phyloP scores from a whole-genome alignment of 2,797 vertebrate species.

The Microhierax caerulescens region DNA sequence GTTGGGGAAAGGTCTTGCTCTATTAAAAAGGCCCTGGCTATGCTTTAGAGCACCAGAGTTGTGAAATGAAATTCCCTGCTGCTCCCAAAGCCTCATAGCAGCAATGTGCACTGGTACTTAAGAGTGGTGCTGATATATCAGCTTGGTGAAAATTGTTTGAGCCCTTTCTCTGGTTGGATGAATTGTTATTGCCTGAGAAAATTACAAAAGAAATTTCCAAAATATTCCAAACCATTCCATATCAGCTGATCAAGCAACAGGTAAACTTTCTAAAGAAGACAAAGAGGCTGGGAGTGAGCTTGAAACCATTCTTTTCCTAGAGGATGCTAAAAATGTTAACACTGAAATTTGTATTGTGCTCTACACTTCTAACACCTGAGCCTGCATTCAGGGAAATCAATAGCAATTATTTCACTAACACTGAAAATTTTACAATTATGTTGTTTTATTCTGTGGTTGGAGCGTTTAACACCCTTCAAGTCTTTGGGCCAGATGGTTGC shows the following conservation, averaged over 20 bases:
- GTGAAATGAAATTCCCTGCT: neutral
- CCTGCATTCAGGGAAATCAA: neutral
- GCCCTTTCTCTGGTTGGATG: neutral
- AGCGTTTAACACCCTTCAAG: neutral
- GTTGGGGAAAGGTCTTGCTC: neutral
- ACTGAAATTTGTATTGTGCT: accelerated
- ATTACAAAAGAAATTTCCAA: neutral
- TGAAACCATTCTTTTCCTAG: neutral
- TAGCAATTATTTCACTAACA: neutral
- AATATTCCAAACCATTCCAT: neutral
- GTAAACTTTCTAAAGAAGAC: neutral
- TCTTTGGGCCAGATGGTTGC: neutral
- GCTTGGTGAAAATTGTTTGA: neutral
- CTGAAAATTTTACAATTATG: neutral
- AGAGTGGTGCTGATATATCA: neutral
- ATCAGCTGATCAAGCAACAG: neutral
- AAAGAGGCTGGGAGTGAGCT: neutral
- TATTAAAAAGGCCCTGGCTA: neutral
- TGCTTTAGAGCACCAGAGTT: neutral
- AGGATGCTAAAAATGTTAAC: neutral
- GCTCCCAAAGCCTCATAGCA: neutral
- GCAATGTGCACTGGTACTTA: neutral
- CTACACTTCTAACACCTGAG: neutral
- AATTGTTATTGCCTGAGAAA: neutral
- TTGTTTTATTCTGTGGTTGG: neutral